phyloP scores from a whole-genome alignment of 1,140 invertebrate species.

The Listronotus oregonensis region DNA sequence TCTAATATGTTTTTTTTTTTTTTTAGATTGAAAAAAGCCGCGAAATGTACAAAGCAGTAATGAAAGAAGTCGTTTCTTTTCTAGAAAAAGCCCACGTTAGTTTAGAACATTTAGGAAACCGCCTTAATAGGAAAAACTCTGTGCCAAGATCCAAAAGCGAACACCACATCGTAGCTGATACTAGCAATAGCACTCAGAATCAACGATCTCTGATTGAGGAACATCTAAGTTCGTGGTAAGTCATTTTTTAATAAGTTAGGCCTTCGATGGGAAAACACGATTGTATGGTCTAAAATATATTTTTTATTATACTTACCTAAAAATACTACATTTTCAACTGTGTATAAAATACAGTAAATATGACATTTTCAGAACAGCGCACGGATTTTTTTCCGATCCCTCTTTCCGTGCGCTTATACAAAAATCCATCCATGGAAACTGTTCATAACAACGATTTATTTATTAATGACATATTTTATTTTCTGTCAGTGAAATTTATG shows the following conservation, averaged over 20 bases:
- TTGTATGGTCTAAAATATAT: neutral
- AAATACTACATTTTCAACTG: too few species aligned
- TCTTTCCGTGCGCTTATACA: too few species aligned
- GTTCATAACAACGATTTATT: too few species aligned
- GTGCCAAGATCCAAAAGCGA: constrained; percentile 59
- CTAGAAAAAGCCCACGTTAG: constrained; percentile 73
- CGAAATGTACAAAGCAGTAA: constrained; percentile 78
- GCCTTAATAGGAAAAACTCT: constrained; percentile 44
- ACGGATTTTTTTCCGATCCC: too few species aligned
- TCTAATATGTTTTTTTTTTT: neutral
- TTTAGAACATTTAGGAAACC: constrained; percentile 59
- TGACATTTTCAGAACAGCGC: too few species aligned
- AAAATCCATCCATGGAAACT: too few species aligned
- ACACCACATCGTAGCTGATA: constrained; percentile 59
- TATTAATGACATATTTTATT: too few species aligned
- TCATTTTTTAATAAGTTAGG: too few species aligned
- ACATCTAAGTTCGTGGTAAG: constrained; percentile 21
- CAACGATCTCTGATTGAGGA: constrained; percentile 23
- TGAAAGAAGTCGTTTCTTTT: constrained; percentile 78
- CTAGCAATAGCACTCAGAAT: constrained; percentile 2
- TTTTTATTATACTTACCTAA: too few species aligned
- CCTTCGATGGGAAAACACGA: neutral
- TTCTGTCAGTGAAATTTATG: too few species aligned
- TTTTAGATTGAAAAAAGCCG: constrained; percentile 75
- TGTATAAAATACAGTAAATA: too few species aligned